phyloP scores from a whole-genome alignment of 2,797 vertebrate genomes.

The Macrochelys suwanniensis region DNA sequence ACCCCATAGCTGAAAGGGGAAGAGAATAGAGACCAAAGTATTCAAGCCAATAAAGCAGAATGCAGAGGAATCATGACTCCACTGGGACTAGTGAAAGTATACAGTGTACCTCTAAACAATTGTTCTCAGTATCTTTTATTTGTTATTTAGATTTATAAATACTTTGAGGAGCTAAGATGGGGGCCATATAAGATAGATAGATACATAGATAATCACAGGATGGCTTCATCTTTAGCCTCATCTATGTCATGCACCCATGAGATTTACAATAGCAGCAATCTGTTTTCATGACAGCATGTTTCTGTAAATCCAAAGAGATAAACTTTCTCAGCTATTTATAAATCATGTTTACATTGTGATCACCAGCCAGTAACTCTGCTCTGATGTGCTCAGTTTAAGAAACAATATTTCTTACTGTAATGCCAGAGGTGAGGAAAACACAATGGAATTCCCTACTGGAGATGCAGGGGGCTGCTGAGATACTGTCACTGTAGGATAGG shows the following conservation, averaged over 20 bases:
- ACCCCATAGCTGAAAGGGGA: constrained; percentile 34
- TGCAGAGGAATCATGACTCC: constrained; percentile 51
- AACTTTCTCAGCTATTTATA: constrained; percentile 82
- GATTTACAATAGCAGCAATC: constrained; percentile 75
- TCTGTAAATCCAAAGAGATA: constrained; percentile 76
- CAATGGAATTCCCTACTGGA: constrained; percentile 56
- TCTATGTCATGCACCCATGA: constrained; percentile 5
- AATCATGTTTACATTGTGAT: constrained; percentile 77
- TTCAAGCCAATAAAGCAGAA: constrained; percentile 41
- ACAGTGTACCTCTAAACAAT: constrained; percentile 44
- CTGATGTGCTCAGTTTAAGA: constrained; percentile 47
- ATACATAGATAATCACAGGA: constrained; percentile 49
- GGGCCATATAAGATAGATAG: not conserved
- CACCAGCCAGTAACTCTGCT: constrained; percentile 68
- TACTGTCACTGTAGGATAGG: constrained; percentile 23
- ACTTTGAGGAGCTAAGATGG: constrained; percentile 40
- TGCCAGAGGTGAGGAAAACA: constrained; percentile 78
- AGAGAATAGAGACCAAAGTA: constrained; percentile 58
- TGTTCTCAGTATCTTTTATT: constrained; percentile 61
- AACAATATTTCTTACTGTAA: constrained; percentile 66
- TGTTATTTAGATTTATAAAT: constrained; percentile 62
- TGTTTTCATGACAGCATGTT: constrained; percentile 73
- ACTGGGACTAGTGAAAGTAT: constrained; percentile 51
- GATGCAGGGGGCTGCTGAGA: constrained; percentile 14
- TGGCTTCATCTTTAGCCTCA: constrained; percentile 56